These are phyloP conservation scores for Lacerta bilineata DNA, from an alignment of 2,797 vertebrate genomes.

Conservation along the genomic window DNA sequence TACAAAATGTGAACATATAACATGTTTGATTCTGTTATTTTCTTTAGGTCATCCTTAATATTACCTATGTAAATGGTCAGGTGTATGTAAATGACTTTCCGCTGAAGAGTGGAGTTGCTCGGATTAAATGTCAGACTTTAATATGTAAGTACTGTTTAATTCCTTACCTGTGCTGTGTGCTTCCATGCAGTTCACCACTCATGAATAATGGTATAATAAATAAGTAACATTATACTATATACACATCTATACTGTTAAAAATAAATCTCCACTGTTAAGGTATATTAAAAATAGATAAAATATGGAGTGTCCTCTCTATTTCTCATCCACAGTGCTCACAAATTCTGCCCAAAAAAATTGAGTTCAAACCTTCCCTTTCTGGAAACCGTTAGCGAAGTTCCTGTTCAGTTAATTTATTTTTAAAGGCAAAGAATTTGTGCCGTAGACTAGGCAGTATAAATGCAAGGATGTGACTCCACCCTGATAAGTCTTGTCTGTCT, in stretches of 20 bases:
- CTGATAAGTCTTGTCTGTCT: conserved; percentile 63
- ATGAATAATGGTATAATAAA: conserved; percentile 33
- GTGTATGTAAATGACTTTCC: conserved; percentile 91
- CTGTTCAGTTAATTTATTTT: conserved; percentile 45
- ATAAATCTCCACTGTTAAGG: conserved; percentile 7
- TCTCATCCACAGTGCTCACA: conserved; percentile 13
- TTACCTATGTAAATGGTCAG: conserved; percentile 83
- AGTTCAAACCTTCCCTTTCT: background rate
- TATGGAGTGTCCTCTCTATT: background rate
- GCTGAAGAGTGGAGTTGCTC: conserved; percentile 89
- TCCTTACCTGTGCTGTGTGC: background rate
- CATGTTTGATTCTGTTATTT: conserved; percentile 45
- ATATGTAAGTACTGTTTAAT: conserved; percentile 85
- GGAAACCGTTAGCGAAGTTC: conserved; percentile 16
- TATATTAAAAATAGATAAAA: conserved; percentile 29
- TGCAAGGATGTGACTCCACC: conserved; percentile 71
- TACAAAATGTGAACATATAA: background rate
- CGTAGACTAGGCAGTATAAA: conserved; percentile 54
- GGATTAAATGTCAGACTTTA: conserved; percentile 88
- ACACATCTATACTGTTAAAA: background rate
- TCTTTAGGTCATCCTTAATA: conserved; percentile 83
- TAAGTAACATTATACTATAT: background rate
- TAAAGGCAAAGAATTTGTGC: conserved; percentile 52
- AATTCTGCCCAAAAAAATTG: conserved; percentile 39
- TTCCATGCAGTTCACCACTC: conserved; percentile 44